phyloP scores from a whole-genome alignment of 2,113 vertebrate species.

The Aptenodytes patagonicus region DNA sequence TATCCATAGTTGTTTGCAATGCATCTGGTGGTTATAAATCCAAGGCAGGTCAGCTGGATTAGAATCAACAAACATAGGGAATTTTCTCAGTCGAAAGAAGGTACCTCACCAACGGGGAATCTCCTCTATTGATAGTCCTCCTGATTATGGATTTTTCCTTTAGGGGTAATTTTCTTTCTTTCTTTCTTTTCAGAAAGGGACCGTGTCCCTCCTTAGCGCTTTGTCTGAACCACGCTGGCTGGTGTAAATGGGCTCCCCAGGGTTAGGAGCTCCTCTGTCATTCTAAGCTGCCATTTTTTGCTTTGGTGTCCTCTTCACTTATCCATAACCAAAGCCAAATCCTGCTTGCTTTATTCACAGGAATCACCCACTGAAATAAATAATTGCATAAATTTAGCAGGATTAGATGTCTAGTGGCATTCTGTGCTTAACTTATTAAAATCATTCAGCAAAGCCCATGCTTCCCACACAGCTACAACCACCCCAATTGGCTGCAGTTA shows the following conservation, averaged over 20 bases:
- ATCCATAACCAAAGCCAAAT: slow-evolving; percentile 35
- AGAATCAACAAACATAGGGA: slow-evolving; percentile 11
- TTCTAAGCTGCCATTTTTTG: slow-evolving; percentile 40
- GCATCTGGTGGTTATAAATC: slow-evolving; percentile 26
- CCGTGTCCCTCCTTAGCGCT: not conserved
- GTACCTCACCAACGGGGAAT: not conserved
- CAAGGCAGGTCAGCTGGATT: slow-evolving; percentile 41
- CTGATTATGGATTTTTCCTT: slow-evolving; percentile 60
- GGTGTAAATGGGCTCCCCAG: slow-evolving; percentile 19
- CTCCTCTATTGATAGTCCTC: slow-evolving; percentile 43
- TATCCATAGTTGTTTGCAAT: slow-evolving; percentile 12
- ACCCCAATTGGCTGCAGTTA: not conserved
- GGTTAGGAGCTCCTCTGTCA: slow-evolving; percentile 36
- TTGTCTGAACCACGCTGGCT: slow-evolving; percentile 27
- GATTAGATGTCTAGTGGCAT: slow-evolving; percentile 1
- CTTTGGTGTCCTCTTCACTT: slow-evolving; percentile 39
- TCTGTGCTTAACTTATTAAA: not conserved
- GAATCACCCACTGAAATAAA: slow-evolving; percentile 42
- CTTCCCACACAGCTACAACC: not conserved
- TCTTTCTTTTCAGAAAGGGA: slow-evolving; percentile 44
- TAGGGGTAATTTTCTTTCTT: slow-evolving; percentile 46
- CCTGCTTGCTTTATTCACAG: not conserved
- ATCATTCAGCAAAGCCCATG: not conserved
- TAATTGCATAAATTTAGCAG: slow-evolving; percentile 17
- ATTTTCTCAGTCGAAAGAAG: slow-evolving; percentile 37